Evolutionary conservation across 2,888 invertebrate species (phyloP).

Genomic region (Galerucella pusilla): DNA sequence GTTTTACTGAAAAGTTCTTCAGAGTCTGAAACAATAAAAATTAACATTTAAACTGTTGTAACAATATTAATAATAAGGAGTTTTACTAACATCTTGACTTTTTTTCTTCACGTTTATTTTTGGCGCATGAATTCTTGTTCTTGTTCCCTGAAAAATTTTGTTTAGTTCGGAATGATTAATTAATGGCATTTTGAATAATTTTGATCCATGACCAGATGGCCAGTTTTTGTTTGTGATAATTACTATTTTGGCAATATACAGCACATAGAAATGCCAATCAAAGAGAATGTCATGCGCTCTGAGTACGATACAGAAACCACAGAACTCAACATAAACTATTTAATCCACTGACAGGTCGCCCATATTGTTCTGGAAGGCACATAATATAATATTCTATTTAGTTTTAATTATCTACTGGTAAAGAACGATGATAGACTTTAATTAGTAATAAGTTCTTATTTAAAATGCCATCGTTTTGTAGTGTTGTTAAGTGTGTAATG

Average conservation of each 20-base stretch:
- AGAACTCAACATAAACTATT: too few relatives aligned
- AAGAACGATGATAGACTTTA: too few relatives aligned
- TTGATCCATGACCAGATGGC: slow-evolving; percentile 13
- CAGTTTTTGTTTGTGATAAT: slow-evolving; percentile 9
- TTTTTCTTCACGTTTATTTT: neutral
- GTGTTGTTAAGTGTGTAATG: too few relatives aligned
- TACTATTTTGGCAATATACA: neutral
- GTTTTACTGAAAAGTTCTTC: neutral
- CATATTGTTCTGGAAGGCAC: too few relatives aligned
- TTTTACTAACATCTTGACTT: slow-evolving; percentile 10
- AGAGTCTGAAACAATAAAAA: slow-evolving; percentile 5
- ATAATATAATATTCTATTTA: too few relatives aligned
- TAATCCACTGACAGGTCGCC: too few relatives aligned
- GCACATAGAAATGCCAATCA: too few relatives aligned
- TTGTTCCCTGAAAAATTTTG: slow-evolving; percentile 21
- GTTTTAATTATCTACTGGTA: too few relatives aligned
- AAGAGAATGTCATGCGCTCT: too few relatives aligned
- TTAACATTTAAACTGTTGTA: neutral
- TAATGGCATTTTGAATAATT: slow-evolving; percentile 32
- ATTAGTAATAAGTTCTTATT: too few relatives aligned
- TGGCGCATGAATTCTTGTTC: slow-evolving; percentile 3
- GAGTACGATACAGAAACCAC: too few relatives aligned
- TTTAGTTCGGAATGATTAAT: slow-evolving; percentile 17
- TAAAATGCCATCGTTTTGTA: too few relatives aligned
- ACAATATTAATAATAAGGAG: neutral